Conservation (phyloP, 2,113 vertebrate species). For the Mastomys natalensis region DNA sequence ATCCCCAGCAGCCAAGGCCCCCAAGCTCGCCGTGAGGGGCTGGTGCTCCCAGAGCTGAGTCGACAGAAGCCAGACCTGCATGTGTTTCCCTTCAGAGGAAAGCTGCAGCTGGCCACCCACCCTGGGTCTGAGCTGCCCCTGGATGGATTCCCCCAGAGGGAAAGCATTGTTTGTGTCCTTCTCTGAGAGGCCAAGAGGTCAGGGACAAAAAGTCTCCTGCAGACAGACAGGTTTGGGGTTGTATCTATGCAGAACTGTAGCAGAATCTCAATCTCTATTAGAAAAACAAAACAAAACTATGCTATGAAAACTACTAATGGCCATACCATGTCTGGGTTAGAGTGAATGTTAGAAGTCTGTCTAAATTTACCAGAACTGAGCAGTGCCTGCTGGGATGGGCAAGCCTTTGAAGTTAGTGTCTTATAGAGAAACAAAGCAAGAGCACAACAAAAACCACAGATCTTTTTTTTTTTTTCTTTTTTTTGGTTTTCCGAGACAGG, state of each 20-base stretch:
- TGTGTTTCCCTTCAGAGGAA: not conserved
- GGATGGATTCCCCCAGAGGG: fast-evolving
- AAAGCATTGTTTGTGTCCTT: not conserved
- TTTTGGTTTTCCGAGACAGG: too few relatives aligned
- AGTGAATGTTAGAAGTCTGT: not conserved
- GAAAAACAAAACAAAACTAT: not conserved
- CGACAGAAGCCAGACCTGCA: constrained; percentile 59
- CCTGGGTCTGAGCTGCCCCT: not conserved
- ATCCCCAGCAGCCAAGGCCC: not conserved
- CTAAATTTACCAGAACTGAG: not conserved
- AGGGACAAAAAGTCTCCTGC: not conserved
- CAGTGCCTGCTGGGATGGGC: fast-evolving
- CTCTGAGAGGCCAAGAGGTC: not conserved
- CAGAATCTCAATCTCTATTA: not conserved
- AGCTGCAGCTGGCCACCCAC: constrained; percentile 11
- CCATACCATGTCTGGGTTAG: not conserved
- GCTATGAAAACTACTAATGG: not conserved
- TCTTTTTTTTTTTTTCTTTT: too few relatives aligned
- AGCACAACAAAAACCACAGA: not conserved
- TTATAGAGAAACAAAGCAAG: not conserved
- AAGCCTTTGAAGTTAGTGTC: not conserved
- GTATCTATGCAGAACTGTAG: not conserved
- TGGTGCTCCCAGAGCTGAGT: not conserved
- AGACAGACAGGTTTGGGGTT: not conserved
- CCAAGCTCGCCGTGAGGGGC: constrained; percentile 41